Base-by-base conservation (phyloP, 2,888 invertebrate species). In the Cephonodes hylas region DNA sequence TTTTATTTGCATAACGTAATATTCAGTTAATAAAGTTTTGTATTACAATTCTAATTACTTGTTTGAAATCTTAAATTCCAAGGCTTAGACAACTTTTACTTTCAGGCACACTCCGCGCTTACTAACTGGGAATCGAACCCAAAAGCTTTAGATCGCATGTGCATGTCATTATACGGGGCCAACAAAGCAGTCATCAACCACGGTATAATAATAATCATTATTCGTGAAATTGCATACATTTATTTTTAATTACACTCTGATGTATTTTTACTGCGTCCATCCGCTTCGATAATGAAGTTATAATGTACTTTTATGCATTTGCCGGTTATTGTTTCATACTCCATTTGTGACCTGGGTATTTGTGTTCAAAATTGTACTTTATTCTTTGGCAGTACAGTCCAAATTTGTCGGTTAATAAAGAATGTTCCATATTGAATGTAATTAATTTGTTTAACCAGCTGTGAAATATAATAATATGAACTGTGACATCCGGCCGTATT, bases 361-460 rank as follows among this genome's bases (percentile, higher is more conserved):
- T 3, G 13, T 42, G 4, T 5, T 10, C 18, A 7, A 31, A 15
- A 31, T 31, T 18, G 10, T 10, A 31, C 53, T 27, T 53, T 53
- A 53, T 18, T 18, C 4, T 4, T 1, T 4, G 10, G 5, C 18
- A 3, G 0, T 18, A 31, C 4, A 53, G 53, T 53, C 31, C 10
- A 53, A 31, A 18, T 3, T 53, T 15, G 31, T 3, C 18, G 2
- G 8, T 3, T 22, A 46, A 18, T 53, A 18, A 27, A 53, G 31
- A 31, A 53, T 25, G 31, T 27, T 65, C 60, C 58, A 58, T 59
- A 63, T 61, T 8, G 59, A 57, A 65, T 67, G 64, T 71, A 75
- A 81, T 85, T 80, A 79, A 65, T 64, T 48, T 81, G 86, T 88
- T 83, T 83, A 83, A 84, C 85, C 88, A 88, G 81, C 80, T 83